phyloP scores from a whole-genome alignment of 1,140 invertebrate genomes.

The Ericerus pela region DNA sequence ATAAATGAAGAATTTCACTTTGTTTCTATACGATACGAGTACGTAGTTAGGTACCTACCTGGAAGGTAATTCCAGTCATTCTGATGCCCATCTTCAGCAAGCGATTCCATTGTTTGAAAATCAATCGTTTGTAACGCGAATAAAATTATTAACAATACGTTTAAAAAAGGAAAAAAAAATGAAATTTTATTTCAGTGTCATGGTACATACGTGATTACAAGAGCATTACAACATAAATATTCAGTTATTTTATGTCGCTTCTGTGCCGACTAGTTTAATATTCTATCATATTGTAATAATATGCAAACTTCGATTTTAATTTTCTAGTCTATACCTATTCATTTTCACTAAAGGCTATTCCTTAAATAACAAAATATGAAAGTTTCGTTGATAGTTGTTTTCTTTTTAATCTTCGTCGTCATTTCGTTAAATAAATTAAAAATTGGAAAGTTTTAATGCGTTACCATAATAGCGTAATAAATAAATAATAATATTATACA shows the following conservation, averaged over 20 bases:
- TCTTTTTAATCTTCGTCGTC: no score
- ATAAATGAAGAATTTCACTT: no score
- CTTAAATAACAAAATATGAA: constrained; percentile 2
- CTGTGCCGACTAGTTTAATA: constrained; percentile 1
- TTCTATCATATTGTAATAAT: neutral
- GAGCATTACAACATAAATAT: constrained; percentile 8
- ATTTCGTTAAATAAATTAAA: constrained; percentile 1
- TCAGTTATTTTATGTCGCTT: constrained; percentile 9
- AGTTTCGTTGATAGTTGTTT: no score
- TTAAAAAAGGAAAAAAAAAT: neutral
- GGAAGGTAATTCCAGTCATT: no score
- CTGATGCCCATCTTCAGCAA: neutral
- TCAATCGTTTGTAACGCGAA: neutral
- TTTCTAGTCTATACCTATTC: no score
- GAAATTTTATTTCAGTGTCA: neutral
- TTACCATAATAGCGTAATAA: constrained; percentile 1
- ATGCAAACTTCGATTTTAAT: neutral
- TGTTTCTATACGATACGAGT: no score
- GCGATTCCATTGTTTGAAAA: neutral
- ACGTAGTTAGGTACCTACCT: no score
- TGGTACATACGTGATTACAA: constrained; percentile 8
- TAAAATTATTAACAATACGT: neutral
- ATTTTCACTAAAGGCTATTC: no score
- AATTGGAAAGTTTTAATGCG: constrained; percentile 3
- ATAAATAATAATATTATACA: constrained; percentile 10